Conservation (phyloP, 2,113 vertebrate species). For the Vulpes lagopus region DNA sequence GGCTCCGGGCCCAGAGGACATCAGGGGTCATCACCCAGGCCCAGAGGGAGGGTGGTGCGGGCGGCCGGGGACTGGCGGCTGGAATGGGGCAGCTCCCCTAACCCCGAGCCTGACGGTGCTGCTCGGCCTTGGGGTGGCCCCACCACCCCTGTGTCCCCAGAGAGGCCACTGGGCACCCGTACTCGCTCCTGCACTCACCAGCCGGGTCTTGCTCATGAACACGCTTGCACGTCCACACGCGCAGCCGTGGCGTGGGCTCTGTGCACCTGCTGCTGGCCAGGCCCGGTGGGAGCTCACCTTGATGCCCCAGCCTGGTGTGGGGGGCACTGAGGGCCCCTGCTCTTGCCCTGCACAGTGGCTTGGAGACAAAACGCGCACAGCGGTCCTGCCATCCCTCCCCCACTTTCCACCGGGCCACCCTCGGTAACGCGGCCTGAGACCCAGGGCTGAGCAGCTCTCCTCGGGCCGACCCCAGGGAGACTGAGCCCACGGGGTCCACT, state of each 20-base stretch:
- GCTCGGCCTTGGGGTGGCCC: no score
- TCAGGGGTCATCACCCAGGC: accelerated
- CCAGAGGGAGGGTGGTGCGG: accelerated
- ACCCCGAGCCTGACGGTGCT: no score
- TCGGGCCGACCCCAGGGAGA: not conserved
- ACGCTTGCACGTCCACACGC: not conserved
- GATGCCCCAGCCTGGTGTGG: not conserved
- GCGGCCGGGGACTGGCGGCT: not conserved
- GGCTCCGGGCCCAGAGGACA: accelerated
- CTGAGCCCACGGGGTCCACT: not conserved
- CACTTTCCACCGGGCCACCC: not conserved
- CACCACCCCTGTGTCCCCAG: not conserved
- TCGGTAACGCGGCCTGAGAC: not conserved
- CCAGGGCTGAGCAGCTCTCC: not conserved
- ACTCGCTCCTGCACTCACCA: not conserved
- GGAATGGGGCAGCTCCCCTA: not conserved
- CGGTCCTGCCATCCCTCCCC: not conserved
- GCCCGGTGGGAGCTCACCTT: not conserved
- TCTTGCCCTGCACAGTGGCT: not conserved
- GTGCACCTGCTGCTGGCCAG: not conserved
- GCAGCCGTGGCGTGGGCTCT: not conserved
- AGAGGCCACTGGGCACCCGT: not conserved
- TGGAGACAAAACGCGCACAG: not conserved
- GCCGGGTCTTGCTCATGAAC: not conserved
- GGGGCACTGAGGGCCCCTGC: not conserved